phyloP scores from a whole-genome alignment of 2,888 invertebrate genomes.

The Melipona bicolor region DNA sequence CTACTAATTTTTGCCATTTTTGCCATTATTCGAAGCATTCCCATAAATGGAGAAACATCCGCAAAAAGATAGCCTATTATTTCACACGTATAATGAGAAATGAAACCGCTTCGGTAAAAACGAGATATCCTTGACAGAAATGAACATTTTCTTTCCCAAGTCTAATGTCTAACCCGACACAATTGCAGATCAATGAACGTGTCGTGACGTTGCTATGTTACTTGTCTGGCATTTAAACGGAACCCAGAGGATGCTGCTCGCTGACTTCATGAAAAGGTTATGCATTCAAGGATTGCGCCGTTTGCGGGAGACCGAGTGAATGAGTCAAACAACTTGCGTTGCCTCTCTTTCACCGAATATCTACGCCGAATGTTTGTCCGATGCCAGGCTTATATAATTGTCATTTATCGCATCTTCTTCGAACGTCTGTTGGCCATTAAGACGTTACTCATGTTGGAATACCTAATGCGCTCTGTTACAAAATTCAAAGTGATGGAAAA shows the following conservation, averaged over 20 bases:
- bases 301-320: slow-evolving; percentile 46
- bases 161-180: slow-evolving; percentile 11
- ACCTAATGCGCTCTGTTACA: not conserved
- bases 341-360: slow-evolving; percentile 16
- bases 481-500: not conserved
- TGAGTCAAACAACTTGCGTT: slow-evolving; percentile 42
- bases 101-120: slow-evolving; percentile 13
- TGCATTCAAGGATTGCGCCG: slow-evolving; percentile 63
- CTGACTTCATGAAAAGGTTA: slow-evolving; percentile 70
- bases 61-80: not conserved
- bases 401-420: not conserved
- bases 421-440: not conserved
- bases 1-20: not conserved
- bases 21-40: not conserved
- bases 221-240: slow-evolving; percentile 66
- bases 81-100: not conserved
- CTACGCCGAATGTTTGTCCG: not conserved
- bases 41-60: not conserved
- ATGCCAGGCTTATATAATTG: not conserved
- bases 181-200: slow-evolving; percentile 51
- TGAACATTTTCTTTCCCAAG: slow-evolving; percentile 30
- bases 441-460: not conserved
- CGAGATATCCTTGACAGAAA: slow-evolving; percentile 33
- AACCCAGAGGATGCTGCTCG: slow-evolving; percentile 55
- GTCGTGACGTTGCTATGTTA: slow-evolving; percentile 67